A percentile compares a stretch with the other conserved stretches of the same genome.
phyloP scores from a whole-genome alignment of 2,113 vertebrate species.

The Platysternon megacephalum region DNA sequence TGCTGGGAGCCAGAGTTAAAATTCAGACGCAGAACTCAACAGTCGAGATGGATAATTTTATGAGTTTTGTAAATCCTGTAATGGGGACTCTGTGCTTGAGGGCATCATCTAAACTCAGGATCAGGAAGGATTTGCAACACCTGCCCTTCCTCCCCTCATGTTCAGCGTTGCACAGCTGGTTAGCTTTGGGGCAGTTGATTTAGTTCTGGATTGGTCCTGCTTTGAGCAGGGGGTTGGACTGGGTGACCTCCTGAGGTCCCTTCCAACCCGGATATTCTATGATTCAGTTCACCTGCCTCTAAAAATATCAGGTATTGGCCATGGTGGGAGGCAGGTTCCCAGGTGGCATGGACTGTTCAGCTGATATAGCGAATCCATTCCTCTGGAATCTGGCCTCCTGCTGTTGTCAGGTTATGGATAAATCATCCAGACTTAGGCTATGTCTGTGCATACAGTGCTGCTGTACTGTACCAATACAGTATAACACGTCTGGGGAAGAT shows the following conservation, averaged over 20 bases:
- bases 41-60: background rate
- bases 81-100: background rate
- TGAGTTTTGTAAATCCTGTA: background rate
- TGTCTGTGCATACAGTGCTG: too few species aligned
- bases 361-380: accelerated
- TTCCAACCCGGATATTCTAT: too few species aligned
- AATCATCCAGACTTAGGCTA: accelerated
- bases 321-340: background rate
- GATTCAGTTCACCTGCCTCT: too few species aligned
- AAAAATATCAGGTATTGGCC: background rate
- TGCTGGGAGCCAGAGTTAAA: background rate
- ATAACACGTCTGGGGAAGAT: too few species aligned
- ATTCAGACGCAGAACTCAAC: background rate
- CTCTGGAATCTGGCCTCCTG: background rate
- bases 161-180: background rate
- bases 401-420: too few species aligned
- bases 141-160: background rate
- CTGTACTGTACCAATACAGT: too few species aligned
- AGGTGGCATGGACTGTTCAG: background rate
- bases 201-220: too few species aligned
- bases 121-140: background rate
- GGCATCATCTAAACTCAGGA: background rate
- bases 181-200: background rate
- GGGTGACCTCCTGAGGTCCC: too few species aligned
- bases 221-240: too few species aligned